These are phyloP conservation scores for Mycogona germanica DNA, from an alignment of 2,888 invertebrate genomes.

Conservation along the genomic window DNA sequence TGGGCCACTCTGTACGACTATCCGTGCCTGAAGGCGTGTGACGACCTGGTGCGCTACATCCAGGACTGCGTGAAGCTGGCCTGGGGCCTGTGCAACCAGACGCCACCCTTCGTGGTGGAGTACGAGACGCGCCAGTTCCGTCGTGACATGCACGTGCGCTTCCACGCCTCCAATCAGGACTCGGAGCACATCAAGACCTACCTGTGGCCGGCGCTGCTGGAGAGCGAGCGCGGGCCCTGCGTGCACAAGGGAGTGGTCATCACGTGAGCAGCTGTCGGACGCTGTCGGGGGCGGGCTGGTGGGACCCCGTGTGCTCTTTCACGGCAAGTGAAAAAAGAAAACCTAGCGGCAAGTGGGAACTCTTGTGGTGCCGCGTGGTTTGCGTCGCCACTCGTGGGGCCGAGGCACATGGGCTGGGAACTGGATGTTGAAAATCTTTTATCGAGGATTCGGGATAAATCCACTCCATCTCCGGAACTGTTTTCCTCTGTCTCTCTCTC, in stretches of 20 bases:
- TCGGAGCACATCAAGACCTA: conserved; percentile 64
- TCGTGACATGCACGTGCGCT: conserved; percentile 63
- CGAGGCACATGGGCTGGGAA: too few species aligned
- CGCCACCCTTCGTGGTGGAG: conserved; percentile 37
- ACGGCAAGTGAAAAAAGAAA: not conserved
- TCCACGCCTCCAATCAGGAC: conserved; percentile 59
- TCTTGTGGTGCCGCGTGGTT: too few species aligned
- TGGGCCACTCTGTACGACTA: conserved; percentile 86
- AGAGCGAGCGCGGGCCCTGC: conserved; percentile 51
- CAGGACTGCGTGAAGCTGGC: conserved; percentile 71
- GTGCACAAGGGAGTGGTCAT: conserved; percentile 76
- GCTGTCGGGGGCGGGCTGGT: not conserved
- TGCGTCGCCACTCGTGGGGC: too few species aligned
- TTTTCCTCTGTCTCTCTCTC: too few species aligned
- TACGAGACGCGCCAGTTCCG: conserved; percentile 48
- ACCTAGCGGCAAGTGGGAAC: not conserved
- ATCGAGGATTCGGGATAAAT: too few species aligned
- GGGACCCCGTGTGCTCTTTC: not conserved
- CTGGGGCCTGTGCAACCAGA: conserved; percentile 63
- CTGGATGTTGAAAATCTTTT: too few species aligned
- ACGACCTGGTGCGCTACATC: conserved; percentile 64
- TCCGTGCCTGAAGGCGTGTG: conserved; percentile 68
- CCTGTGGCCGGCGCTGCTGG: conserved; percentile 75
- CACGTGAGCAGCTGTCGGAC: too few species aligned
- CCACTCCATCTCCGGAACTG: too few species aligned